Evolutionary conservation across 2,113 vertebrate genomes (phyloP).

Genomic region (Genyomyrus donnyi): DNA sequence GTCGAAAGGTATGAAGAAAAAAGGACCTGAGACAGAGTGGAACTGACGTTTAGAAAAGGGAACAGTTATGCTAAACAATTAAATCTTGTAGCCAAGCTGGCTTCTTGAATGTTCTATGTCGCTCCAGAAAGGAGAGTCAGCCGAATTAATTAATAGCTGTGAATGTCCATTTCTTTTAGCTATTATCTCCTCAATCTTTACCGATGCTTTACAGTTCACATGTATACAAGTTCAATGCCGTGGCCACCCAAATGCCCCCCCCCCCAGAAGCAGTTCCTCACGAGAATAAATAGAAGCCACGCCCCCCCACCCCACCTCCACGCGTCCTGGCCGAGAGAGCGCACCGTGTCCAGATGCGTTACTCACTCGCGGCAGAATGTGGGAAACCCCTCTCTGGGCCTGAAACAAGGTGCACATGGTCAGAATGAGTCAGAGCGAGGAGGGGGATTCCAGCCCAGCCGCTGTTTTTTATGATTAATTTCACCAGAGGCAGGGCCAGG

Average conservation of each 20-base stretch:
- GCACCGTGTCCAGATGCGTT: slow-evolving; percentile 15
- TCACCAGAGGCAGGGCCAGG: slow-evolving; percentile 61
- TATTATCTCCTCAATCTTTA: neutral
- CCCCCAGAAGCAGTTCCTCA: neutral
- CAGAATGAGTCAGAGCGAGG: slow-evolving; percentile 79
- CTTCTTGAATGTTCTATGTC: neutral
- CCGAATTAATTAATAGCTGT: neutral
- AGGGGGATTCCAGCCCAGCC: slow-evolving; percentile 78
- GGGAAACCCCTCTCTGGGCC: slow-evolving; percentile 74
- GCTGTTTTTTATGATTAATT: slow-evolving; percentile 56
- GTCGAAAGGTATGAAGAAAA: neutral
- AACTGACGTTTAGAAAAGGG: neutral
- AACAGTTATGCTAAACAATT: neutral
- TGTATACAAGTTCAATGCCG: neutral
- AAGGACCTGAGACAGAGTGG: neutral
- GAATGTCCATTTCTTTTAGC: neutral
- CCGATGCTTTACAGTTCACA: neutral
- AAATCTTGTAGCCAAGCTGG: neutral
- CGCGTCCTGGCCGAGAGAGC: neutral
- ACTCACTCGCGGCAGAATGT: slow-evolving; percentile 40
- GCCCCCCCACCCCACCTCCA: neutral
- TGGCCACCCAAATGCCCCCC: neutral
- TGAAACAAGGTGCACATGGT: slow-evolving; percentile 68
- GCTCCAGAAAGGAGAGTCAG: neutral
- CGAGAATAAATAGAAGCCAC: neutral